Evolutionary conservation across 2,888 invertebrate species (phyloP), one percentile per base, ranked within the genome.

Genomic region (Sericinus montela): DNA sequence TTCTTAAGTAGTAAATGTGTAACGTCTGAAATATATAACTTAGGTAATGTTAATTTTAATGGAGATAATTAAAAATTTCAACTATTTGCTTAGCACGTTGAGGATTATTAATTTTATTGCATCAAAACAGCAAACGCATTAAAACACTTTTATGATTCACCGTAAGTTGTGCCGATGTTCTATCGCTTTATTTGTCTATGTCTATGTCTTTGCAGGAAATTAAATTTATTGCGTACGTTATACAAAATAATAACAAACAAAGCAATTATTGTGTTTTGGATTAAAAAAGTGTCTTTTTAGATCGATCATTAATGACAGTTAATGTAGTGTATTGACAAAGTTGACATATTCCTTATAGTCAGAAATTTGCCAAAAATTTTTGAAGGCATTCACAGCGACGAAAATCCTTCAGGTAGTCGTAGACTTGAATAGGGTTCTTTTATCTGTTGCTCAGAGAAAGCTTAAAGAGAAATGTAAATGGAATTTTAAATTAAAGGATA

Each of bases 21-120:
- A n/a, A n/a, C n/a, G n/a, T n/a, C n/a, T n/a, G n/a, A n/a, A 19
- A 19, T 19, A 19, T 5, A 19, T 3, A 19, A 19, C 19, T 19
- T 19, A 3, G 5, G 19, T 19, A 19, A 2, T 5, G 5, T 19
- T 3, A 2, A 19, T 19, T 19, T 19, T 19, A 19, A 5, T 19
- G 5, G 3, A 2, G 5, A 5, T 19, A 19, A 3, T 3, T 2
- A 3, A 3, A 3, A 19, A 3, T 19, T 32, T 30, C 10, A 16
- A 19, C 11, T n/a, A 8, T 41, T 42, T 23, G 2, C 16, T 25
- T 9, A 14, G 23, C 30, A 23, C 14, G 42, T 48, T 38, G 16
- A 37, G 15, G 36, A 48, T 36, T 47, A 41, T 36, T 35, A 36
- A n/a, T 37, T 48, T 48, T 48, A 48, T 19, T 32, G 37, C 37